Conservation (phyloP, 1,140 invertebrate species). For the Neodiprion fabricii region DNA sequence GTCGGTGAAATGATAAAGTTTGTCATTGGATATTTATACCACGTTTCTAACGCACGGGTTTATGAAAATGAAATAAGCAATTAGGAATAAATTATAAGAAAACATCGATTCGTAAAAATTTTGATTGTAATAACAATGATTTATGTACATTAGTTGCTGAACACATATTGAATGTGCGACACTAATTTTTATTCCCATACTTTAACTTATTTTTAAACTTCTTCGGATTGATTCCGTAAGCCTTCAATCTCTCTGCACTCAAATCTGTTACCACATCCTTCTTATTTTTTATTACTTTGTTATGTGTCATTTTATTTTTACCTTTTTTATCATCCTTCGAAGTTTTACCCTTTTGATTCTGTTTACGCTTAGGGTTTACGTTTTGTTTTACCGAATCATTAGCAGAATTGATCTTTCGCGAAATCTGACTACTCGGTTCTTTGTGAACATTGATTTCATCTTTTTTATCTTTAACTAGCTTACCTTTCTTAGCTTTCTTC, state of each 20-base stretch:
- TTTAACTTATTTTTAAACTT: constrained; percentile 79
- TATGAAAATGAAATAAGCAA: neutral
- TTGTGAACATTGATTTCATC: constrained; percentile 20
- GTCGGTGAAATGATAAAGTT: no score
- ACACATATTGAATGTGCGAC: neutral
- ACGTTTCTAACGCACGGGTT: no score
- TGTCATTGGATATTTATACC: no score
- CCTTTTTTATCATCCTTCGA: constrained; percentile 48
- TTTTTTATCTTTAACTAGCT: constrained; percentile 13
- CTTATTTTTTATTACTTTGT: constrained; percentile 40
- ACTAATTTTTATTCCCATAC: constrained; percentile 54
- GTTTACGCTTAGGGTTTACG: constrained; percentile 21
- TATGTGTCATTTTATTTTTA: constrained; percentile 25
- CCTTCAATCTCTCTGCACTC: constrained; percentile 80
- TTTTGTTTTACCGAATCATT: constrained; percentile 13
- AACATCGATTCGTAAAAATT: no score
- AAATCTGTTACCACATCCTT: constrained; percentile 58
- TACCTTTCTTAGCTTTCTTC: constrained; percentile 6
- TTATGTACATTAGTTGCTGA: neutral
- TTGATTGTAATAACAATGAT: neutral
- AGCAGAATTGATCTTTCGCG: constrained; percentile 15
- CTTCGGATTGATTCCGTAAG: constrained; percentile 92
- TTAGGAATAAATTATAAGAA: neutral
- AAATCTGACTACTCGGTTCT: constrained; percentile 1
- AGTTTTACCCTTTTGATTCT: constrained; percentile 46